Percentiles rank a stretch among this genome's conserved stretches.
Evolutionary conservation across 2,888 invertebrate species (phyloP).

Genomic region (Metopia argyrocephala): DNA sequence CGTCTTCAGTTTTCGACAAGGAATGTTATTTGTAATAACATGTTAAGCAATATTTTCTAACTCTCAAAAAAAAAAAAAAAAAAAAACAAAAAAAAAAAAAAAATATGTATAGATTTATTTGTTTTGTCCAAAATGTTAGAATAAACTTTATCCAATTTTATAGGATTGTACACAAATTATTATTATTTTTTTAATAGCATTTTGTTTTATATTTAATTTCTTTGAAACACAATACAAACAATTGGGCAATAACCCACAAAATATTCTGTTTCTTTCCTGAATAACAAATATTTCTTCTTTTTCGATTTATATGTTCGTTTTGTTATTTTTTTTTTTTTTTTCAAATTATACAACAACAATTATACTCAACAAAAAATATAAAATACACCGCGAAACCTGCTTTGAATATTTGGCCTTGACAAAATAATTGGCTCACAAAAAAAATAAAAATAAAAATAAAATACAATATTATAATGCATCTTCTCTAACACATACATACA

Average conservation of each 20-base stretch:
- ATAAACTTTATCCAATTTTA: too few species aligned
- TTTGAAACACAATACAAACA: not conserved
- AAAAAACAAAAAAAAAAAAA: too few species aligned
- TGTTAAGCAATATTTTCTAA: too few species aligned
- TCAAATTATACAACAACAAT: too few species aligned
- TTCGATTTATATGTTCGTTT: too few species aligned
- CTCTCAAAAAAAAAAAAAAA: too few species aligned
- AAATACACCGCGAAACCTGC: constrained; percentile 44
- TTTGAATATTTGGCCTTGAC: constrained; percentile 55
- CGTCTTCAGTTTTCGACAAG: constrained; percentile 16
- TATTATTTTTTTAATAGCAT: too few species aligned
- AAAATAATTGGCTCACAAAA: constrained; percentile 44
- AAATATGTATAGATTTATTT: not conserved
- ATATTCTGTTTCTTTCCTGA: constrained; percentile 12
- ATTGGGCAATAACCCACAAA: not conserved
- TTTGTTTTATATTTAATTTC: not conserved
- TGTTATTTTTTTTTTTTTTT: constrained; percentile 19
- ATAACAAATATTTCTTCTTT: constrained; percentile 34
- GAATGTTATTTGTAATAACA: too few species aligned
- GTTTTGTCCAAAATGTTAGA: constrained; percentile 9
- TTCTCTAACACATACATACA: constrained; percentile 32
- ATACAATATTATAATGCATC: constrained; percentile 13
- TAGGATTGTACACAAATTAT: too few species aligned
- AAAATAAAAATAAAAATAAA: constrained; percentile 33
- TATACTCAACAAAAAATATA: not conserved